Conservation (phyloP, 2,888 invertebrate genomes). For the Odontomyia ornata region DNA sequence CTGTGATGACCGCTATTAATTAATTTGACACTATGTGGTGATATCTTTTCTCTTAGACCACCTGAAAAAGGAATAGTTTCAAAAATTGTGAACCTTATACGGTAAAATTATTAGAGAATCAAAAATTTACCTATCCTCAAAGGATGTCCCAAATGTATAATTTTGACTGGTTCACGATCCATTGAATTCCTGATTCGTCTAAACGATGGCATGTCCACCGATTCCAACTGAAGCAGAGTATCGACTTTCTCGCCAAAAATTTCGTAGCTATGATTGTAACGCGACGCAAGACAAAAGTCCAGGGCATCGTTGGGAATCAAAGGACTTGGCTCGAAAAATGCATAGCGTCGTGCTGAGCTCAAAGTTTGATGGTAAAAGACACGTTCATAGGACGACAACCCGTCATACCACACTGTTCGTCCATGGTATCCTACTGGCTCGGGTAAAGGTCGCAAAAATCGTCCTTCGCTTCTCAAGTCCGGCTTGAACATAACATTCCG, state of each 20-base stretch:
- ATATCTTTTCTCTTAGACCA: conserved; percentile 71
- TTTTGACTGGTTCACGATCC: conserved; percentile 60
- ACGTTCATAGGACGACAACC: conserved; percentile 63
- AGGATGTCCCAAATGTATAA: conserved; percentile 63
- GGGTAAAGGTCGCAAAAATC: conserved; percentile 1
- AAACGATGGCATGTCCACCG: conserved; percentile 72
- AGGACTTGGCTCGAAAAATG: conserved; percentile 59
- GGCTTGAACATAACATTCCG: conserved; percentile 21
- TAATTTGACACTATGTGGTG: conserved; percentile 78
- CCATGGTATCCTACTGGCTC: not conserved
- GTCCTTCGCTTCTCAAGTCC: conserved; percentile 26
- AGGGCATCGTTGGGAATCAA: conserved; percentile 72
- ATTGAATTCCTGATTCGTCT: conserved; percentile 72
- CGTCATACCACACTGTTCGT: conserved; percentile 59
- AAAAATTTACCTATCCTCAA: conserved; percentile 58
- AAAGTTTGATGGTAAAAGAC: conserved; percentile 68
- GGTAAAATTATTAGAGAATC: too few species aligned
- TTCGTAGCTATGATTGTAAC: conserved; percentile 75
- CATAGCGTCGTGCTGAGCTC: conserved; percentile 66
- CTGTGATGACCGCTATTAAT: conserved; percentile 84
- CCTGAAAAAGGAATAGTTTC: conserved; percentile 60
- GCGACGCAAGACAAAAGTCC: conserved; percentile 73
- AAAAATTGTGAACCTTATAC: too few species aligned
- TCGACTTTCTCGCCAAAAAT: conserved; percentile 72
- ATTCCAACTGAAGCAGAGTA: conserved; percentile 74